phyloP scores from a whole-genome alignment of 2,113 vertebrate species.

The Oryzias woworae region DNA sequence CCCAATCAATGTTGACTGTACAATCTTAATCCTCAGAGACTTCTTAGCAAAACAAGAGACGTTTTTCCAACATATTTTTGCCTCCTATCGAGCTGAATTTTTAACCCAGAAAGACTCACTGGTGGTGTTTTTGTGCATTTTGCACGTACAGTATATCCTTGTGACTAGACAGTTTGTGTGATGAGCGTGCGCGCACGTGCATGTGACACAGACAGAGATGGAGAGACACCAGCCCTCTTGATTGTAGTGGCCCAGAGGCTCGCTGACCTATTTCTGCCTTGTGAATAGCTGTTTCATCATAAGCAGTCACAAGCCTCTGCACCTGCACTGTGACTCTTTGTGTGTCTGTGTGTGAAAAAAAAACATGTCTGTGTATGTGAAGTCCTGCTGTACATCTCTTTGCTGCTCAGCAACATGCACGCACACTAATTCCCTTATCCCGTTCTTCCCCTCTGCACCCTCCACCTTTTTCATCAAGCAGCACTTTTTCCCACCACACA shows the following conservation, averaged over 20 bases:
- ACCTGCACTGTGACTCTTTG: slow-evolving; percentile 44
- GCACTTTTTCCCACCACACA: slow-evolving; percentile 34
- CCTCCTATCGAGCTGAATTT: too few species aligned
- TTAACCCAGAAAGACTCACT: neutral
- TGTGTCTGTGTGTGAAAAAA: slow-evolving; percentile 8
- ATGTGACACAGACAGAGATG: slow-evolving; percentile 20
- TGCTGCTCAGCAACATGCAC: slow-evolving; percentile 35
- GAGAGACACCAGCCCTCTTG: slow-evolving; percentile 32
- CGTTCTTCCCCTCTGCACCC: slow-evolving; percentile 25
- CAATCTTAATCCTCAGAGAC: too few species aligned
- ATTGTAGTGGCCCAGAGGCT: slow-evolving; percentile 51
- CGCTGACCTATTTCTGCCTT: slow-evolving; percentile 69
- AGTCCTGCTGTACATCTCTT: slow-evolving; percentile 48
- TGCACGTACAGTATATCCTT: neutral
- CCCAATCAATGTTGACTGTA: too few species aligned
- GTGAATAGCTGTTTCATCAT: slow-evolving; percentile 66
- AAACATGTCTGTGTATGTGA: slow-evolving; percentile 21
- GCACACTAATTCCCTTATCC: slow-evolving; percentile 33
- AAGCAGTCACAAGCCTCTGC: slow-evolving; percentile 46
- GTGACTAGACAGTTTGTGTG: neutral
- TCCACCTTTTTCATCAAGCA: slow-evolving; percentile 37
- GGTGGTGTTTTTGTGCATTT: neutral
- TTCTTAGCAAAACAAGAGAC: too few species aligned
- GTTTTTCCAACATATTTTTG: too few species aligned
- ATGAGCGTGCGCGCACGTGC: neutral